These are phyloP conservation scores for Rhingia campestris DNA, from an alignment of 2,888 invertebrate species.

Conservation along the genomic window DNA sequence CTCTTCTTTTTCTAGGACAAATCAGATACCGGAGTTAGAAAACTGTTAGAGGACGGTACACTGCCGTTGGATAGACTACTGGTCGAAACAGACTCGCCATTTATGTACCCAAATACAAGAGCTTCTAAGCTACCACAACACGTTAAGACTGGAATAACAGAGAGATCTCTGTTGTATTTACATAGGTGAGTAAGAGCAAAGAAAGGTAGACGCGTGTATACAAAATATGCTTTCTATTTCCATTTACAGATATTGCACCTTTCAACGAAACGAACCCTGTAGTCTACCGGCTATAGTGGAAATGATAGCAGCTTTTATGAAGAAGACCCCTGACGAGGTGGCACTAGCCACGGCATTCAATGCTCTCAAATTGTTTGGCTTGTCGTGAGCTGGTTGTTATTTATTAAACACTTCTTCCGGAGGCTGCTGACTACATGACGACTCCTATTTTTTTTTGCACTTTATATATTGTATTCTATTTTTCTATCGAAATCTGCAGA, in stretches of 20 bases:
- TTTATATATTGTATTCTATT: constrained; percentile 20
- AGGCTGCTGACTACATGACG: constrained; percentile 63
- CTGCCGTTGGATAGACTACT: constrained; percentile 92
- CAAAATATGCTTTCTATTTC: neutral
- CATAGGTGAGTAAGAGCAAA: constrained; percentile 78
- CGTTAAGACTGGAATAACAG: constrained; percentile 93
- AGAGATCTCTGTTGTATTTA: constrained; percentile 86
- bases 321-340: constrained; percentile 93
- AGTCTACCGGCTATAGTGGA: constrained; percentile 96
- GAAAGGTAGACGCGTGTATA: neutral
- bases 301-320: constrained; percentile 96
- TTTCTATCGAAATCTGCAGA: constrained; percentile 69
- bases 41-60: constrained; percentile 90
- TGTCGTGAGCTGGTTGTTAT: constrained; percentile 86
- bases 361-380: constrained; percentile 94
- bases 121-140: constrained; percentile 95
- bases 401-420: constrained; percentile 31
- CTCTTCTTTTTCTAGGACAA: constrained; percentile 87
- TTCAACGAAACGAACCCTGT: constrained; percentile 98
- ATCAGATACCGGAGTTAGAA: constrained; percentile 93
- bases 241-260: constrained; percentile 90
- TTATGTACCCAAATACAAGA: constrained; percentile 97
- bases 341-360: constrained; percentile 95
- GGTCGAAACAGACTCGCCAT: constrained; percentile 97
- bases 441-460: constrained; percentile 43